A percentile compares a stretch with the other conserved stretches of the same genome.
phyloP scores from a whole-genome alignment of 2,797 vertebrate species.

The Pagetopsis macropterus region DNA sequence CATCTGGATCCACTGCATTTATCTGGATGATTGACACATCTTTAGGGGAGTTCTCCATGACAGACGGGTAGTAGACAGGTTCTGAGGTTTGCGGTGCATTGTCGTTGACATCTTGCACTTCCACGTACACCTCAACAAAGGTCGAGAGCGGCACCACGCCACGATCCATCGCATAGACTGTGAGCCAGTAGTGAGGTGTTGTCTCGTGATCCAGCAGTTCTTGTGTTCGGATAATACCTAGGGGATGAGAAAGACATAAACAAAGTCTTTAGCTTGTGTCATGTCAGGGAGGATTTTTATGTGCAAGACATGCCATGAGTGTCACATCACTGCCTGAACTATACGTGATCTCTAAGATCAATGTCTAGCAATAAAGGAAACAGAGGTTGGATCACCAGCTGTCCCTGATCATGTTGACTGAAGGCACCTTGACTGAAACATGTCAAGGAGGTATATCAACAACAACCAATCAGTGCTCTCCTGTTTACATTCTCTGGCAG shows the following conservation, averaged over 20 bases:
- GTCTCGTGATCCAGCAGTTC: constrained; percentile 94
- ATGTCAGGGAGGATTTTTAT: constrained; percentile 15
- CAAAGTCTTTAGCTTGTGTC: constrained; percentile 21
- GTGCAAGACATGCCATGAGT: constrained; percentile 14
- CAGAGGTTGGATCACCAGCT: constrained; percentile 30
- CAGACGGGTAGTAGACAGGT: constrained; percentile 94
- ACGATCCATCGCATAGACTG: constrained; percentile 92
- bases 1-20: constrained; percentile 93
- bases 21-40: constrained; percentile 94
- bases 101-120: constrained; percentile 96
- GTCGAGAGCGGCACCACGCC: constrained; percentile 93
- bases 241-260: constrained; percentile 30
- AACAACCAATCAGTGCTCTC: constrained; percentile 42
- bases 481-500: constrained; percentile 65
- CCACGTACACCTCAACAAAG: constrained; percentile 94
- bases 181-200: constrained; percentile 94
- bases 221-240: constrained; percentile 92
- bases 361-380: constrained; percentile 28
- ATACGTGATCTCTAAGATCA: constrained; percentile 29
- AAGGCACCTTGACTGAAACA: constrained; percentile 39
- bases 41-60: constrained; percentile 95
- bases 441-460: constrained; percentile 62
- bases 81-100: constrained; percentile 94
- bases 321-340: constrained; percentile 12
- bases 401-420: constrained; percentile 15